Base-by-base conservation (phyloP, 2,113 vertebrate species). In the Connochaetes taurinus region DNA sequence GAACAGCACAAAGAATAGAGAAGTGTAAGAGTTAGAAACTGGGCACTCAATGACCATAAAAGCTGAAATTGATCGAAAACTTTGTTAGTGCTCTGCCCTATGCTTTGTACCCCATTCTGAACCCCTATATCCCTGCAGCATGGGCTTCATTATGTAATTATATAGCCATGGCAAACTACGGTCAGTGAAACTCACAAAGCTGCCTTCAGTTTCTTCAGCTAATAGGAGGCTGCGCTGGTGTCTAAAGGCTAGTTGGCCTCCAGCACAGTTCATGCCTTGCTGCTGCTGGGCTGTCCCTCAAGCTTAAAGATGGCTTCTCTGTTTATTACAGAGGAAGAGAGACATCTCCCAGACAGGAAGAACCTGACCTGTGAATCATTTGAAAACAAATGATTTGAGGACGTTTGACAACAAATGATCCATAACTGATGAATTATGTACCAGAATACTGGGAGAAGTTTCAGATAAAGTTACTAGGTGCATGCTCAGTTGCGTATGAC, bases 191-290 rank as follows among this genome's bases (percentile, higher is more conserved):
- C 14, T 76, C n/a, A 29, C 5, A 58, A 14, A n/a, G 3, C 9
- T 11, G 7, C 40, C 47, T 89, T 78, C 8, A 25, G 45, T 43
- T 29, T 88, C 19, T 31, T 19, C 6, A 12, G 27, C 67, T 74
- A 43, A 11, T 52, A 53, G 57, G 31, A 40, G 31, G 23, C 29
- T 74, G 29, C 13, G 5, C 2, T 60, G 29, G 9, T 6, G 3
- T 60, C 36, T 60, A 27, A 67, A 43, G 4, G 4, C 50, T 55
- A 50, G 64, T 13, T 50, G 25, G 31, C 83, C 16, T 57, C 2
- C 3, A 43, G 27, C 27, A 84, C 6, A 52, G 60, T 23, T 0
- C 3, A 2, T 43, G 55, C 4, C 6, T 47, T n/a, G n/a, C 0
- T 13, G 50, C 0, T 13, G 12, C 43, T 17, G 5, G 7, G 12